A percentile compares a stretch with the other conserved stretches of the same genome.
Evolutionary conservation across 2,888 invertebrate genomes (phyloP).

Genomic region (Conus canariensis): DNA sequence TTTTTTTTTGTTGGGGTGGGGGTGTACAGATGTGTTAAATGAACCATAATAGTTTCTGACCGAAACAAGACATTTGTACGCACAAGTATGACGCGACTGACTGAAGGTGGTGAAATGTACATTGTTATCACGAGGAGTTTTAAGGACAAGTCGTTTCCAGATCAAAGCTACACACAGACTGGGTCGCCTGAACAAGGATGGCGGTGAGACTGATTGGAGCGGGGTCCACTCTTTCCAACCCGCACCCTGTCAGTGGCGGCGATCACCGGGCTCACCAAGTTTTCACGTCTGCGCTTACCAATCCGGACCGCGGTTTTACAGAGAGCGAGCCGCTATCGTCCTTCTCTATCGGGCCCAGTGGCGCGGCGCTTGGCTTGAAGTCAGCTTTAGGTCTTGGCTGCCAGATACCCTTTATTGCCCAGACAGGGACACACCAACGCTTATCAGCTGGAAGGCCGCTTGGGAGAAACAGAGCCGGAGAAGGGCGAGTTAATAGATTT

Average conservation of each 20-base stretch:
- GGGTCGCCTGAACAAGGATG: too few species aligned
- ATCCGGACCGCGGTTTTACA: neutral
- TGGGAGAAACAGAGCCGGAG: neutral
- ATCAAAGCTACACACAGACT: too few species aligned
- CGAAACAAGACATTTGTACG: too few species aligned
- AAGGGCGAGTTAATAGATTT: slow-evolving; percentile 10
- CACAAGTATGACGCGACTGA: too few species aligned
- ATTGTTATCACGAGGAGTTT: too few species aligned
- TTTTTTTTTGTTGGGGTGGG: too few species aligned
- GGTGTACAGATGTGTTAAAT: too few species aligned
- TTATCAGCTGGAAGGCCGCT: neutral
- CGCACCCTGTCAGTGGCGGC: neutral
- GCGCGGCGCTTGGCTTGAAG: neutral
- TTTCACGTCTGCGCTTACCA: neutral
- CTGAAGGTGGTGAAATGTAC: too few species aligned
- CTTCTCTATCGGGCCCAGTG: neutral
- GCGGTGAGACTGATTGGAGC: too few species aligned
- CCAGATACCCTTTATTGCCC: slow-evolving; percentile 15
- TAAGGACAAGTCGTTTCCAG: too few species aligned
- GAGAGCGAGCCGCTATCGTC: neutral
- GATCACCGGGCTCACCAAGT: neutral
- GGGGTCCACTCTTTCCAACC: neutral
- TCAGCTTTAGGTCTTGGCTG: slow-evolving; percentile 4
- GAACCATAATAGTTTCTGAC: too few species aligned
- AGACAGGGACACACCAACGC: neutral